Evolutionary conservation across 1,140 invertebrate species (phyloP).

Genomic region (Drosophila eugracilis): DNA sequence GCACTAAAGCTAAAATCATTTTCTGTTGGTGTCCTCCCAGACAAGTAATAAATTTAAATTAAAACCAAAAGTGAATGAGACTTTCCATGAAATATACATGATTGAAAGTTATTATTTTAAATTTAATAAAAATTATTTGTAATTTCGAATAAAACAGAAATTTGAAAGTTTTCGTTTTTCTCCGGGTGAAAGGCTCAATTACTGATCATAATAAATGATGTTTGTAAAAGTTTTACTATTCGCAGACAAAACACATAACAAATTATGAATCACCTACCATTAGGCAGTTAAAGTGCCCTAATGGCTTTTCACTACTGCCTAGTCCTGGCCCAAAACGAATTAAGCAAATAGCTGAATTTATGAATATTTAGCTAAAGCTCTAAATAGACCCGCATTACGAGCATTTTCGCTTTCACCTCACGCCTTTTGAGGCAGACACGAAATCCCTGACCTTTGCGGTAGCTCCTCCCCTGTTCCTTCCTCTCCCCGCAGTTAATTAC

Average conservation of each 20-base stretch:
- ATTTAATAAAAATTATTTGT: too few relatives aligned
- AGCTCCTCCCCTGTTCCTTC: slow-evolving; percentile 2
- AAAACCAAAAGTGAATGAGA: not conserved
- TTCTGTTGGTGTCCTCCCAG: not conserved
- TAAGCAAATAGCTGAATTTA: slow-evolving; percentile 54
- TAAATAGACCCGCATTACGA: slow-evolving; percentile 13
- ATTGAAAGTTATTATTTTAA: too few relatives aligned
- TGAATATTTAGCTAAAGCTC: slow-evolving; percentile 38
- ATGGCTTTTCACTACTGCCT: slow-evolving; percentile 19
- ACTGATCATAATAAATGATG: slow-evolving; percentile 7
- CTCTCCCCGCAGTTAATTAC: slow-evolving; percentile 62
- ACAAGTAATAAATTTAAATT: not conserved
- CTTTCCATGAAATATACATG: too few relatives aligned
- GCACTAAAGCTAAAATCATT: not conserved
- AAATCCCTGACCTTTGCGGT: slow-evolving; percentile 79
- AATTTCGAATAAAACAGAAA: not conserved
- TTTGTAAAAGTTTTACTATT: not conserved
- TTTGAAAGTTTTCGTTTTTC: not conserved
- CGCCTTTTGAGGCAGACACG: slow-evolving; percentile 39
- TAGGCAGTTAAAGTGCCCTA: slow-evolving; percentile 19
- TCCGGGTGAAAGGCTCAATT: not conserved
- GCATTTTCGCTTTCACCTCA: slow-evolving; percentile 72
- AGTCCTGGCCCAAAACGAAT: slow-evolving; percentile 22
- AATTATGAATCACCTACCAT: slow-evolving; percentile 32
- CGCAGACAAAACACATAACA: not conserved